Evolutionary conservation across 2,888 invertebrate genomes (phyloP), one percentile per base, ranked within the genome.

Genomic region (Nomada goodeniana): DNA sequence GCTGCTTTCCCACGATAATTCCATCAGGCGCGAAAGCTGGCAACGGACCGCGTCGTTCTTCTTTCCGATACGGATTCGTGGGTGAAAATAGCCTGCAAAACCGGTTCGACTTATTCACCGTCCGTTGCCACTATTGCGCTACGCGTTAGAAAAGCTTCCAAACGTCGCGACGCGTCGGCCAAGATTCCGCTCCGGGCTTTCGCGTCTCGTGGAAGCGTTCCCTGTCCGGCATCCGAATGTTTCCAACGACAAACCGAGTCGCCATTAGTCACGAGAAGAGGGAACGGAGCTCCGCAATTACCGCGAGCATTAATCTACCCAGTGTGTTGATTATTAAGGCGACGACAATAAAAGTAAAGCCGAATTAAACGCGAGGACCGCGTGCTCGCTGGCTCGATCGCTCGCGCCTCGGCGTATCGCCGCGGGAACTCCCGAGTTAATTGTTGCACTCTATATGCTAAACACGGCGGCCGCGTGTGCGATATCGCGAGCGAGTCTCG

Each of bases 371-470:
- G 86, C 85, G 83, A 82, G 75, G 79, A 64, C 82, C 70, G 80
- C 67, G 61, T 15, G 29, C 29, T 72, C 47, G 42, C 11, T 53
- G 5, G 63, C 44, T 26, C 55, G 29, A 23, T 23, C 23, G 26
- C 76, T 75, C 67, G 81, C 65, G 69, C 79, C 47, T 69, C 70
- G 15, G 78, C 85, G 84, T 89, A 88, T 88, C 87, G 90, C 86
- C 86, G 77, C 82, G 80, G 82, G 88, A 76, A 86, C 79, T 84
- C 73, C 70, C 82, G 80, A 86, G 87, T 90, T 92, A 92, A 93
- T 93, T 90, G 91, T 91, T 91, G 92, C 91, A 93, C 93, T 93
- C 92, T 93, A 93, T 93, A 93, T 93, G 93, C 92, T 93, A 93
- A 93, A 90, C 90, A 88, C 89, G 82, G 67, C 64, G 73, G 78